Evolutionary conservation across 2,888 invertebrate species (phyloP), one percentile per base, ranked within the genome.

Genomic region (Pseudococcus jackbeardsleyi): DNA sequence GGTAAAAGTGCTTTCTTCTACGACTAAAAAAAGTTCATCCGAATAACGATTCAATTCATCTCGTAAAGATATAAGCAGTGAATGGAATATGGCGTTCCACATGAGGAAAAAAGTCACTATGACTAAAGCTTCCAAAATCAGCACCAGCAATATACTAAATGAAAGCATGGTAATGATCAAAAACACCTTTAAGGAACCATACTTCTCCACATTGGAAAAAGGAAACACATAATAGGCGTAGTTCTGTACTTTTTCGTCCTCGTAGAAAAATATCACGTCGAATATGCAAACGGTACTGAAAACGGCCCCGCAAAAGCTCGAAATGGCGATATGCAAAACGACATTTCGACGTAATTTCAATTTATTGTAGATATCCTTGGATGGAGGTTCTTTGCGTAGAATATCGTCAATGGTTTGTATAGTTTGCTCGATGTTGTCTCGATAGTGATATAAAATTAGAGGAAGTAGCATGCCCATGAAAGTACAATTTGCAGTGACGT

Each of bases 161-260:
- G 59, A 59, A 8, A 59, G 8, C 5, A 19, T 5, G 6, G 59
- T 59, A 59, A 19, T 7, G 11, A 72, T 72, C 33, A 33, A 33
- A 15, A 72, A 72, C 26, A 26, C 33, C 33, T 26, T 72, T 33
- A 15, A 15, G 68, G 26, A 15, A 33, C 68, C 68, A 12, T 26
- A 33, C 5, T 15, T 2, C 26, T 72, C 68, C 6, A 7, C 33
- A 72, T 12, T 33, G 17, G 68, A 15, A 72, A 72, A 72, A 22
- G 68, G 68, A 72, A 9, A 72, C 68, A 72, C 15, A 33, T 72
- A 72, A 12, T 72, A 72, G 1, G 68, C 9, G 68, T 72, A 72
- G 12, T 72, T 33, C 15, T 33, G 8, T 1, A 72, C 26, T 12
- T 72, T 72, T 72, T 72, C 68, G 2, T 72, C 68, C 12, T 72